These are phyloP conservation scores for Illadopsis cleaveri DNA, from an alignment of 2,113 vertebrate species.

Conservation along the genomic window DNA sequence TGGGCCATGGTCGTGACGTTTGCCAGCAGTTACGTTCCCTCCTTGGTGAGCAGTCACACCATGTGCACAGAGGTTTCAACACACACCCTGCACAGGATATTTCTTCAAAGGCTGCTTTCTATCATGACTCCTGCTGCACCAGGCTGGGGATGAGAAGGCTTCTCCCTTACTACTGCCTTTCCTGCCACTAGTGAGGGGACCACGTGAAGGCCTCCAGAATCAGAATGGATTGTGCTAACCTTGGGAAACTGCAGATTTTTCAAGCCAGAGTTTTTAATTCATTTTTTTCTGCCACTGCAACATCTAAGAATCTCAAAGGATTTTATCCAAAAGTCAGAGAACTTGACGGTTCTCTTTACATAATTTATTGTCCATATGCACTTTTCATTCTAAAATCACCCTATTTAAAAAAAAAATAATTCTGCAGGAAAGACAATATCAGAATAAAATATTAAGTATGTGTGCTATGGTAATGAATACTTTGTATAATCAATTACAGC, in stretches of 20 bases:
- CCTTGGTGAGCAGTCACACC: neutral
- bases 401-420: neutral
- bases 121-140: neutral
- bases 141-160: neutral
- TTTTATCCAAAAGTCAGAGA: neutral
- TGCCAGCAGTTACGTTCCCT: neutral
- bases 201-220: neutral
- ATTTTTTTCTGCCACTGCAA: neutral
- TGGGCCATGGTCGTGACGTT: neutral
- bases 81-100: neutral
- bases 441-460: neutral
- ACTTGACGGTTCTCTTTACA: neutral
- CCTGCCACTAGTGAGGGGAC: neutral
- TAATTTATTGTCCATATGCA: neutral
- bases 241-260: neutral
- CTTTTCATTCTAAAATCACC: neutral
- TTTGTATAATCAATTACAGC: neutral
- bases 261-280: neutral
- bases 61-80: neutral
- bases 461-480: neutral
- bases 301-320: neutral
- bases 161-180: neutral
- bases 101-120: neutral
- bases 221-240: neutral
- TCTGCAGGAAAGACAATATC: neutral